Evolutionary conservation across 2,888 invertebrate genomes (phyloP).

Genomic region (Gortyna flavago): DNA sequence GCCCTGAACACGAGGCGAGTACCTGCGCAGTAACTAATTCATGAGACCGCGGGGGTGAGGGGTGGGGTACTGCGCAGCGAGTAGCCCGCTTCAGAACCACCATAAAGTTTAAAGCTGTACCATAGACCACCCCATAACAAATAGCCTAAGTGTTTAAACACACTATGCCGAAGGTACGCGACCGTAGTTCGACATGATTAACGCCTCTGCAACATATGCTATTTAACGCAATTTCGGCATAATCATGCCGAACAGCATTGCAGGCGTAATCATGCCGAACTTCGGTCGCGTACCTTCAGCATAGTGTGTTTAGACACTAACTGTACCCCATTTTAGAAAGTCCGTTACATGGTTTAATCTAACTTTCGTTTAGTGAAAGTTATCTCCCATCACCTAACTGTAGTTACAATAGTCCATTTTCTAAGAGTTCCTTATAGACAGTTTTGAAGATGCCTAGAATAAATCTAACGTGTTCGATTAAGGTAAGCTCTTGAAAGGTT

Average conservation of each 20-base stretch:
- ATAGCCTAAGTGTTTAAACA: too few relatives aligned
- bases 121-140: conserved; percentile 23
- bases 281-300: too few relatives aligned
- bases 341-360: conserved; percentile 38
- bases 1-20: too few relatives aligned
- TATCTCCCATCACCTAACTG: conserved; percentile 51
- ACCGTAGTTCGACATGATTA: too few relatives aligned
- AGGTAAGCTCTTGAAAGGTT: conserved; percentile 23
- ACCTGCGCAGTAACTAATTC: too few relatives aligned
- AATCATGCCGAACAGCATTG: too few relatives aligned
- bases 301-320: too few relatives aligned
- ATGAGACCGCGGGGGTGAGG: background rate
- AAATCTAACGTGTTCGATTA: conserved; percentile 15
- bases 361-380: conserved; percentile 60
- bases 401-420: conserved; percentile 53
- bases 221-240: too few relatives aligned
- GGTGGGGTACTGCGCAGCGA: background rate
- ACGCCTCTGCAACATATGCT: too few relatives aligned
- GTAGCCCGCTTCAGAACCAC: background rate
- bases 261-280: too few relatives aligned
- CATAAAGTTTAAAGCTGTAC: background rate
- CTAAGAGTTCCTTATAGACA: conserved; percentile 32
- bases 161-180: too few relatives aligned
- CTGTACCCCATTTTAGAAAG: conserved; percentile 56
- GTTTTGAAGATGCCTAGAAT: conserved; percentile 15